Evolutionary conservation across 2,113 vertebrate genomes (phyloP), one percentile per base, ranked within the genome.

Genomic region (Oxygymnocypris stewartii): DNA sequence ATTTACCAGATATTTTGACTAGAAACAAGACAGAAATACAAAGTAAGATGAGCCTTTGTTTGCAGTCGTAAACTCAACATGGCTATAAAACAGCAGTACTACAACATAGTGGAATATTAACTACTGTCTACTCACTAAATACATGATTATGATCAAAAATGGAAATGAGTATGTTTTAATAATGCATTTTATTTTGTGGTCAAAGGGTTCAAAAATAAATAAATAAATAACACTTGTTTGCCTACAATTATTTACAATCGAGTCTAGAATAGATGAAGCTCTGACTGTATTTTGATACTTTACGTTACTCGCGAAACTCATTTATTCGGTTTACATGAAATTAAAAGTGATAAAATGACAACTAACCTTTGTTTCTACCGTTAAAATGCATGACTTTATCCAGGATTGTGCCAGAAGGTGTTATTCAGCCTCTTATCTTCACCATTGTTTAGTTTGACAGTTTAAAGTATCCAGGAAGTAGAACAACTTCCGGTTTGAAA

Each of bases 381-480:
- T 51, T 35, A 37, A 65, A 74, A 18, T 2, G 16, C 85, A 86
- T 87, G 6, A 35, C 14, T 73, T 42, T 14, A 63, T 40, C 14
- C 10, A 23, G 5, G 49, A 9, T 69, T 57, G 14, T 78, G 35
- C 3, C 47, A 79, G 74, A 20, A 84, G 40, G 13, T 28, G 12
- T 40, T 65, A 10, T 57, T 28, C 20, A 3, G 23, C 4, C 4
- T 67, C 14, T 18, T n/a, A 25, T 67, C n/a, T 47, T 28, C 40
- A 47, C 61, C 49, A 67, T 37, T 82, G 81, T 84, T 75, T 74
- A 25, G 65, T 76, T 85, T 83, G 78, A 73, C 87, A 82, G 82
- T 88, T 90, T 74, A 37, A 85, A 61, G 85, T 87, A 88, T 82
- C 87, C 85, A 88, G 89, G 89, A 90, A 90, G 31, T 12, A 9